These are phyloP conservation scores for Nephrotoma flavescens DNA, from an alignment of 2,888 invertebrate species.

Conservation along the genomic window DNA sequence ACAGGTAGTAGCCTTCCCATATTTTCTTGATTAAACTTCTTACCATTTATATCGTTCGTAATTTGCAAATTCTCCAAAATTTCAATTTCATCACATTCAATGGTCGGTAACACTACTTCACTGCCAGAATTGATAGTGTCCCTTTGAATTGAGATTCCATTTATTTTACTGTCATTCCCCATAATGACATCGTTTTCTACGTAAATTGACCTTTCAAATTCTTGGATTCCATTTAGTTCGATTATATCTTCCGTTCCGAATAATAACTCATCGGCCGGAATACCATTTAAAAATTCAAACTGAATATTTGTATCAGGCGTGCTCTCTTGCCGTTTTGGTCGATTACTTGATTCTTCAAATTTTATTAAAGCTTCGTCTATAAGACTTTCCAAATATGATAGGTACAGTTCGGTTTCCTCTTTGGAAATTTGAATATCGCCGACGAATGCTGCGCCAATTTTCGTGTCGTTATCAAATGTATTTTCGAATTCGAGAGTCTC, in stretches of 20 bases:
- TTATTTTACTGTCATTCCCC: not conserved
- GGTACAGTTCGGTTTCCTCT: not conserved
- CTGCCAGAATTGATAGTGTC: not conserved
- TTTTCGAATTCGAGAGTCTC: slow-evolving; percentile 17
- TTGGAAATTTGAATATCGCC: slow-evolving; percentile 4
- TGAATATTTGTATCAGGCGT: slow-evolving; percentile 15
- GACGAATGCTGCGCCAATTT: slow-evolving; percentile 17
- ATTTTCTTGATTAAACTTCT: not conserved
- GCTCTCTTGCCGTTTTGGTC: not conserved
- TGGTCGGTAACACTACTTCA: not conserved
- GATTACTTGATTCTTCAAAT: not conserved
- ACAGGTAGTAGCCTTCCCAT: not conserved
- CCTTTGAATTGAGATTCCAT: not conserved
- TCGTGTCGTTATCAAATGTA: not conserved
- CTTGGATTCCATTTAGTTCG: slow-evolving; percentile 19
- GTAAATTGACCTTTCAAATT: slow-evolving; percentile 18
- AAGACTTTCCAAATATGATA: not conserved
- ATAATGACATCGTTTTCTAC: slow-evolving; percentile 9
- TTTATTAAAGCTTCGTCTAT: not conserved
- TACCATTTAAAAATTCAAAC: slow-evolving; percentile 23
- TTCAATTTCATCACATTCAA: not conserved
- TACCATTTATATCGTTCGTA: not conserved
- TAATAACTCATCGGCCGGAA: slow-evolving; percentile 16
- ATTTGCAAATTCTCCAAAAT: not conserved
- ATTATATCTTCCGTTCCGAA: slow-evolving; percentile 21